A percentile compares a stretch with the other conserved stretches of the same genome.
Conservation (phyloP, 2,797 vertebrate species). For the Hydrophis major region DNA sequence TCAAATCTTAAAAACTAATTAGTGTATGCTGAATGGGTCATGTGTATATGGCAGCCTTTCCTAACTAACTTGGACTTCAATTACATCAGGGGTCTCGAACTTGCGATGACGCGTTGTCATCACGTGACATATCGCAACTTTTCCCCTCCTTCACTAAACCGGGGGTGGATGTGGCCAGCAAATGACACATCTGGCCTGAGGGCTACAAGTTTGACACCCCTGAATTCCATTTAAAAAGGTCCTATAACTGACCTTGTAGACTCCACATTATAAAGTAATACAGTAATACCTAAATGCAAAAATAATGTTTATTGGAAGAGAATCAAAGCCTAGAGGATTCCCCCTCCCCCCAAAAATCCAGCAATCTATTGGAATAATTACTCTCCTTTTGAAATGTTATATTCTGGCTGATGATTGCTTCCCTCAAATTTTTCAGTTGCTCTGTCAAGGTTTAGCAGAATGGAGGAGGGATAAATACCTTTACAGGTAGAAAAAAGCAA, state of each 20-base stretch:
- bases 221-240: neutral
- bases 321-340: neutral
- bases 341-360: neutral
- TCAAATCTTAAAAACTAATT: neutral
- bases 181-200: no score
- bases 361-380: slow-evolving; percentile 50
- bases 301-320: slow-evolving; percentile 31
- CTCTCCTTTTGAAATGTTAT: slow-evolving; percentile 29
- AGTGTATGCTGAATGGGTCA: neutral
- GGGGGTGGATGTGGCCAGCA: no score
- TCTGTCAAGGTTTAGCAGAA: neutral
- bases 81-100: no score
- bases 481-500: neutral
- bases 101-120: no score
- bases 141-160: no score
- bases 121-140: no score
- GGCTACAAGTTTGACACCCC: no score
- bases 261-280: rapidly evolving
- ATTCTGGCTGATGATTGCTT: neutral
- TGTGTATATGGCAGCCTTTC: neutral
- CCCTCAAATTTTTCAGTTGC: slow-evolving; percentile 15
- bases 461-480: neutral
- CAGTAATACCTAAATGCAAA: slow-evolving; percentile 28
- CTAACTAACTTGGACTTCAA: neutral
- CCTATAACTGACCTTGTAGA: neutral